Conservation (phyloP, 2,888 invertebrate species). For the Smittia sp. region DNA sequence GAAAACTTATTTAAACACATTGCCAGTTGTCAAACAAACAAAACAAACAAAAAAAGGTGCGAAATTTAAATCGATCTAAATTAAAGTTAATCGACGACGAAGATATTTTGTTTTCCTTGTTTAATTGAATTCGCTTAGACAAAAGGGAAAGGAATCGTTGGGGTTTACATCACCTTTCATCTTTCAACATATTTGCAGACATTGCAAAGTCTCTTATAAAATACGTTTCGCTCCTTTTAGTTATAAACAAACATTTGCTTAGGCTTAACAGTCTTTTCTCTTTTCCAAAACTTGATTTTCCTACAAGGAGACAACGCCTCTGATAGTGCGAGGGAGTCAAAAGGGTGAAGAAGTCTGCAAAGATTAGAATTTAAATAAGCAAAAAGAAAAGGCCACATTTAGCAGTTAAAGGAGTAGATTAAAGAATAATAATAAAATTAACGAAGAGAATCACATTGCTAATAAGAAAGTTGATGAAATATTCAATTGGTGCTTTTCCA, state of each 20-base stretch:
- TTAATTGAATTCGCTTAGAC: slow-evolving; percentile 26
- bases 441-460: slow-evolving; percentile 27
- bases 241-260: slow-evolving; percentile 3
- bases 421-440: slow-evolving; percentile 18
- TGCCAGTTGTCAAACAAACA: slow-evolving; percentile 23
- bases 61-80: slow-evolving; percentile 24
- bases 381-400: slow-evolving; percentile 35
- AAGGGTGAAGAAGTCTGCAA: slow-evolving; percentile 2
- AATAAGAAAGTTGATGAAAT: slow-evolving; percentile 33
- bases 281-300: slow-evolving; percentile 3
- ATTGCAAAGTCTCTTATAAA: slow-evolving; percentile 39
- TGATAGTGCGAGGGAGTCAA: neutral
- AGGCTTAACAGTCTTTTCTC: neutral
- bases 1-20: slow-evolving; percentile 19
- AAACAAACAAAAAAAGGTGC: neutral
- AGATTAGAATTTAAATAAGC: slow-evolving; percentile 27
- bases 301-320: neutral
- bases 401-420: neutral
- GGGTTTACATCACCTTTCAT: slow-evolving; percentile 1
- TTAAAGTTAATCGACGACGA: slow-evolving; percentile 21
- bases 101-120: slow-evolving; percentile 30
- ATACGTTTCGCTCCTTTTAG: slow-evolving; percentile 8
- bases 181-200: slow-evolving; percentile 26
- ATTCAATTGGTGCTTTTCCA: slow-evolving; percentile 42
- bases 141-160: neutral